Base-by-base conservation (phyloP, 2,113 vertebrate genomes). In the Paracanthobrama guichenoti region DNA sequence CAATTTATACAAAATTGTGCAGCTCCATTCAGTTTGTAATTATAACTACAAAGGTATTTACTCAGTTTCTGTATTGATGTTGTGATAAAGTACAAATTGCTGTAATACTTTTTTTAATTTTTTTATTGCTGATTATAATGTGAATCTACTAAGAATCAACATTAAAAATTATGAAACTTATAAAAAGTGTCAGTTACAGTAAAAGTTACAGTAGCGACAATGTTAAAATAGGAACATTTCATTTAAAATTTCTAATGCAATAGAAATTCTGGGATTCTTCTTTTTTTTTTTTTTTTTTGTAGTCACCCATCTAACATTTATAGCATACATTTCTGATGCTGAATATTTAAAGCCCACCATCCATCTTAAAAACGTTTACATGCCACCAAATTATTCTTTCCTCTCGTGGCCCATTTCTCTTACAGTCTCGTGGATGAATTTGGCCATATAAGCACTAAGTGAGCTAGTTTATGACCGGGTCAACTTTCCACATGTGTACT, bases 371-470 rank as follows among this genome's bases (percentile, higher is more conserved):
- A 71, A 55, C 20, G 39, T 10, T 12, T 57, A 2, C 20, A 71
- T 57, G 64, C 48, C 79, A 81, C 64, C 22, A 50, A 53, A 57
- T 55, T 8, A 69, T 71, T 71, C 48, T 55, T 71, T 31, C n/a
- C 48, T 53, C 80, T 18, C 22, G 28, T 18, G 64, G 7, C 28
- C 13, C 26, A 71, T 82, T 71, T 26, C 12, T 39, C 80, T 12
- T 7, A 35, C 78, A 55, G 46, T 42, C 28, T 10, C 57, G 12
- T 24, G 46, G 31, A 57, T 24, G 66, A 39, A 69, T 69, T 69
- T 81, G 79, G 62, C 80, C 31, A 72, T 82, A 55, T 82, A 82
- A 71, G 59, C 79, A 8, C 79, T 53, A 50, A 81, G 79, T 57
- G 66, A 82, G 80, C 18, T 67, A 48, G 44, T 67, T 80, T 67